phyloP scores from a whole-genome alignment of 2,888 invertebrate species.

The Abscondita cerata region DNA sequence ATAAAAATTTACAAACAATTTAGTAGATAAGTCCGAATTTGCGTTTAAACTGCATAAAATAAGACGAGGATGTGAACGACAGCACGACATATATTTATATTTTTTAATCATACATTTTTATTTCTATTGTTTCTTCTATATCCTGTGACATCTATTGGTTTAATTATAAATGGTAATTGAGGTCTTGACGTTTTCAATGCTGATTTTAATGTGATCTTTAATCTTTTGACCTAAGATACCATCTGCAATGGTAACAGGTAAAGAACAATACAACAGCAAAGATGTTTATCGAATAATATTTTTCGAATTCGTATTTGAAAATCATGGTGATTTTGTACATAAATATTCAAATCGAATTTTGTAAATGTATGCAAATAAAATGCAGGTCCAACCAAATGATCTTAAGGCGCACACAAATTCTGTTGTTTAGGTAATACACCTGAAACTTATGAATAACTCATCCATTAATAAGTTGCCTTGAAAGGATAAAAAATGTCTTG shows the following conservation, averaged over 20 bases:
- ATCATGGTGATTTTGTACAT: slow-evolving; percentile 26
- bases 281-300: slow-evolving; percentile 9
- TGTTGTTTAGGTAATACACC: no score
- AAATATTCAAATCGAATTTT: slow-evolving; percentile 12
- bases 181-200: slow-evolving; percentile 35
- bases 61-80: slow-evolving; percentile 16
- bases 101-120: slow-evolving; percentile 32
- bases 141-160: slow-evolving; percentile 46
- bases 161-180: slow-evolving; percentile 51
- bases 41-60: background rate
- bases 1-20: background rate
- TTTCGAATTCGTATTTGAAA: slow-evolving; percentile 27
- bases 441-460: no score
- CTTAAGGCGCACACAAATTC: no score
- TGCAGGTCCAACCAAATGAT: background rate
- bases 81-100: slow-evolving; percentile 14
- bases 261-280: slow-evolving; percentile 21
- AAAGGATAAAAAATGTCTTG: slow-evolving; percentile 2
- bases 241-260: slow-evolving; percentile 36
- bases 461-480: slow-evolving; percentile 3
- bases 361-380: slow-evolving; percentile 3
- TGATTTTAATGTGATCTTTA: slow-evolving; percentile 51
- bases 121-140: slow-evolving; percentile 44
- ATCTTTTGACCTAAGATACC: slow-evolving; percentile 52
- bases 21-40: no score